Evolutionary conservation across 2,113 vertebrate genomes (phyloP).

Genomic region (Clarias macrocephalus): DNA sequence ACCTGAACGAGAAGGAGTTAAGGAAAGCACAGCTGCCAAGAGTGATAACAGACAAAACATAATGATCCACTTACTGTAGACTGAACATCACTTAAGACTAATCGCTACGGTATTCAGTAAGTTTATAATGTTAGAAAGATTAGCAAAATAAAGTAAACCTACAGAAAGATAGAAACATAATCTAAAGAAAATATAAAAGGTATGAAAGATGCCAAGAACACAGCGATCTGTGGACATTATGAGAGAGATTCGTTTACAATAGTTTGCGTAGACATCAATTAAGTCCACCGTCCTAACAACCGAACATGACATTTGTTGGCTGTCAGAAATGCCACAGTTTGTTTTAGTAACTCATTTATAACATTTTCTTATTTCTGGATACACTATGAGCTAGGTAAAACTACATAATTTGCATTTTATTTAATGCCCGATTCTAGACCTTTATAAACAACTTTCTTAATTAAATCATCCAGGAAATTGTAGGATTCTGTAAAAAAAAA

Average conservation of each 20-base stretch:
- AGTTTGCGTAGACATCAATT: neutral
- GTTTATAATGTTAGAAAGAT: no score
- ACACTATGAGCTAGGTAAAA: neutral
- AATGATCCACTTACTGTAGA: no score
- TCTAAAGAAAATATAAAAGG: neutral
- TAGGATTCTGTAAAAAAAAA: no score
- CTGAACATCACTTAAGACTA: neutral
- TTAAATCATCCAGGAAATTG: no score
- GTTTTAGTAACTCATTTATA: neutral
- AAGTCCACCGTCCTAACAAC: neutral
- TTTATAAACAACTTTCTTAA: neutral
- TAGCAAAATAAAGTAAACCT: neutral
- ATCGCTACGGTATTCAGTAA: no score
- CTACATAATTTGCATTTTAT: neutral
- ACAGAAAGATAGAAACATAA: neutral
- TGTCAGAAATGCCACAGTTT: neutral
- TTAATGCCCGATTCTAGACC: neutral
- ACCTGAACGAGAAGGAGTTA: slow-evolving; percentile 79
- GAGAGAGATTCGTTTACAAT: neutral
- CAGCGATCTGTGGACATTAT: neutral
- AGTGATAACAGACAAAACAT: neutral
- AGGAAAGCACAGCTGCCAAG: slow-evolving; percentile 63
- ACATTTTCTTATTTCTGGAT: neutral
- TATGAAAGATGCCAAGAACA: neutral
- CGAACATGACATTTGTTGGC: neutral